Conservation (phyloP, 2,888 invertebrate species). For the Phymatocera aterrima region DNA sequence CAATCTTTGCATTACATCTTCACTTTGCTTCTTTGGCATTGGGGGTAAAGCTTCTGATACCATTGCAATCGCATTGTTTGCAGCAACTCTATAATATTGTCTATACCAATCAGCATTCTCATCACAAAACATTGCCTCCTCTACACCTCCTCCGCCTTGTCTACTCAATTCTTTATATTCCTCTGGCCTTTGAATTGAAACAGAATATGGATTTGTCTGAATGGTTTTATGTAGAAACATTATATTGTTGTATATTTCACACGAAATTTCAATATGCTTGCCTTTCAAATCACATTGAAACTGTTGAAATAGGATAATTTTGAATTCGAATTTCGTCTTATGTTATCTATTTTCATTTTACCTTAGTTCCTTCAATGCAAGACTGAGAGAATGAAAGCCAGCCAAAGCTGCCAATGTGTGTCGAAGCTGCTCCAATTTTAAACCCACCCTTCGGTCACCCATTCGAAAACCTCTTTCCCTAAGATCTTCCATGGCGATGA, state of each 20-base stretch:
- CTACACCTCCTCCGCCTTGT: constrained; percentile 63
- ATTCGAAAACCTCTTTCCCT: constrained; percentile 71
- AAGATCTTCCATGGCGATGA: constrained; percentile 76
- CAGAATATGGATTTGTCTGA: constrained; percentile 28
- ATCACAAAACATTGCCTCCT: constrained; percentile 80
- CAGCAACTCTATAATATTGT: constrained; percentile 81
- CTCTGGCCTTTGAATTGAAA: constrained; percentile 63
- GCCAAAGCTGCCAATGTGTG: constrained; percentile 73
- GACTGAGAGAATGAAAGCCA: constrained; percentile 75
- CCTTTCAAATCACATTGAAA: neutral
- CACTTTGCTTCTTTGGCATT: constrained; percentile 70
- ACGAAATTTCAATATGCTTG: neutral
- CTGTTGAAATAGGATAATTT: neutral
- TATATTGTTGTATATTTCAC: neutral
- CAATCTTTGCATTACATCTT: constrained; percentile 79
- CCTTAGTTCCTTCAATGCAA: constrained; percentile 72
- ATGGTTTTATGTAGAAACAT: too few species aligned
- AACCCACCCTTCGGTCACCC: constrained; percentile 72
- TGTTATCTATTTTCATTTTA: constrained; percentile 49
- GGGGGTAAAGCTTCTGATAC: constrained; percentile 74
- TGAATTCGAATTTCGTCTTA: neutral
- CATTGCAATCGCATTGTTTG: constrained; percentile 81
- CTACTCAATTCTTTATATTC: constrained; percentile 66
- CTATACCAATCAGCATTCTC: constrained; percentile 84
- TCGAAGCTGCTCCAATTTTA: constrained; percentile 70